A percentile compares a stretch with the other conserved stretches of the same genome.
Evolutionary conservation across 2,888 invertebrate genomes (phyloP).

Genomic region (Melipona bicolor): DNA sequence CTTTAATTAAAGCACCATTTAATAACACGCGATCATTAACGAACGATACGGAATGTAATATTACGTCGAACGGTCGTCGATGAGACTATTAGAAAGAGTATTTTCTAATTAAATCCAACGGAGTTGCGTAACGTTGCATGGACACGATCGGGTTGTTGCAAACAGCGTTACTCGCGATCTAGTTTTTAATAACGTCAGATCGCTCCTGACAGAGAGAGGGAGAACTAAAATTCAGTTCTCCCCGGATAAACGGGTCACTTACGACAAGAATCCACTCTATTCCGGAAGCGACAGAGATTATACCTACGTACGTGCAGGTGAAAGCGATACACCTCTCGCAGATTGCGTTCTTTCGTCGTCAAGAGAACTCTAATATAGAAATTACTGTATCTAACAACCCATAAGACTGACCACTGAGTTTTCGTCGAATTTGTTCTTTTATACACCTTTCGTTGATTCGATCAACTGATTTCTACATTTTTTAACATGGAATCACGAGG

Average conservation of each 20-base stretch:
- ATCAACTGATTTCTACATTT: too few species aligned
- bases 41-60: background rate
- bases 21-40: too few species aligned
- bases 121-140: conserved; percentile 18
- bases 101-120: conserved; percentile 23
- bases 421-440: background rate
- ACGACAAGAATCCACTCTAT: conserved; percentile 24
- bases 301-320: conserved; percentile 26
- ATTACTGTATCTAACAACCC: conserved; percentile 3
- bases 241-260: conserved; percentile 31
- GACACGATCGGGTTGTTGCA: conserved; percentile 33
- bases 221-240: conserved; percentile 24
- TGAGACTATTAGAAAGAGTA: conserved; percentile 23
- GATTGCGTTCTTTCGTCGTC: conserved; percentile 38
- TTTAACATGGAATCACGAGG: too few species aligned
- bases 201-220: background rate
- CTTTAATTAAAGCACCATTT: too few species aligned
- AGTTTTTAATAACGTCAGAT: conserved; percentile 30
- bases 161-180: conserved; percentile 33
- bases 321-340: conserved; percentile 45
- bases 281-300: conserved; percentile 48
- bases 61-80: conserved; percentile 2
- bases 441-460: too few species aligned
- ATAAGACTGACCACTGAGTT: background rate
- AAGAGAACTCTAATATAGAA: conserved; percentile 21